Conservation (phyloP, 1,140 invertebrate genomes). For the Megalopta genalis region DNA sequence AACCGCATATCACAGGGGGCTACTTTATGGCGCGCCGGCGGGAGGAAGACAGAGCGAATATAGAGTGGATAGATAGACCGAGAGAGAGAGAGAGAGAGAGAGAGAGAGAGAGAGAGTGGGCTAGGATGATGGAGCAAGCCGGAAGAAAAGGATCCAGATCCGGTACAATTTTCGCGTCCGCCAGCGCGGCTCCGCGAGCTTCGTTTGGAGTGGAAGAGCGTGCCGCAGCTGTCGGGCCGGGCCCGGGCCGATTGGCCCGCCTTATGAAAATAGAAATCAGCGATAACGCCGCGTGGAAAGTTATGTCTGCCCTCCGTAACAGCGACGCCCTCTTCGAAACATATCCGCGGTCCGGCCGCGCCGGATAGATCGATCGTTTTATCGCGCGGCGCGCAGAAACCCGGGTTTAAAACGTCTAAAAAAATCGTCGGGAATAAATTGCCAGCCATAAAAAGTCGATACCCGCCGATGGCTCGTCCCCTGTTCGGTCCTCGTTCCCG, state of each 20-base stretch:
- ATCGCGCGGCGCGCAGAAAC: background rate
- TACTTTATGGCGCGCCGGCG: slow-evolving; percentile 47
- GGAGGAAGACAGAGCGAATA: background rate
- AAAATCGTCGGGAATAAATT: slow-evolving; percentile 11
- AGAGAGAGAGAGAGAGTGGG: background rate
- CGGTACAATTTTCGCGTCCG: slow-evolving; percentile 45
- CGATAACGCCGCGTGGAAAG: background rate
- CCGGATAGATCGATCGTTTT: background rate
- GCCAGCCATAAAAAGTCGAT: slow-evolving; percentile 17
- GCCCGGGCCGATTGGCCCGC: background rate
- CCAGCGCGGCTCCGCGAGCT: slow-evolving; percentile 6
- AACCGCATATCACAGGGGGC: slow-evolving; percentile 50
- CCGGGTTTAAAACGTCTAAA: slow-evolving; percentile 11
- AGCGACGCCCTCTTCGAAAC: no score
- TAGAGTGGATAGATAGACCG: no score
- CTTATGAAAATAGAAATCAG: background rate
- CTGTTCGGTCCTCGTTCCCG: background rate
- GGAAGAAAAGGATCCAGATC: slow-evolving; percentile 16
- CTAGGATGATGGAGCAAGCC: slow-evolving; percentile 6
- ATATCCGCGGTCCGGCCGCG: background rate
- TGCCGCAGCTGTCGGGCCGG: background rate
- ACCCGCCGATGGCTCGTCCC: slow-evolving; percentile 4
- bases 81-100: background rate
- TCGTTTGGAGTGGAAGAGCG: slow-evolving; percentile 15
- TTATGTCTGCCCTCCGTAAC: background rate